Evolutionary conservation across 2,888 invertebrate species (phyloP).

Genomic region (Lasius fuliginosus): DNA sequence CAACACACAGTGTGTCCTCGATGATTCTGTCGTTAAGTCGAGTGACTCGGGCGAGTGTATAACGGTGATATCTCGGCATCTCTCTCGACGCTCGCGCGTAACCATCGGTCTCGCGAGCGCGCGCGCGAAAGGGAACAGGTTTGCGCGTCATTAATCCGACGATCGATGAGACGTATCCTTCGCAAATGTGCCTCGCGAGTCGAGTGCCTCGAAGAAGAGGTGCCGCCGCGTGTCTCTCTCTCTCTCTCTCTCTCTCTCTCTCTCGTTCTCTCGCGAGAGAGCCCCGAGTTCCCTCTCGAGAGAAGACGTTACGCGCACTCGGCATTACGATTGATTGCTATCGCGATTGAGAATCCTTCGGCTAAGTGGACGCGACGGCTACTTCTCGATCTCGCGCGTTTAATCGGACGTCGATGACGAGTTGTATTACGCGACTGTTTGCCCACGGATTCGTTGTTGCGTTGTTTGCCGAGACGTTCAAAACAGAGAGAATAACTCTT

Average conservation of each 20-base stretch:
- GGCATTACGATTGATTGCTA: slow-evolving; percentile 47
- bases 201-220: slow-evolving; percentile 36
- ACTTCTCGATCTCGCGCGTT: slow-evolving; percentile 43
- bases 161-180: slow-evolving; percentile 51
- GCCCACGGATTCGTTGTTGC: slow-evolving; percentile 61
- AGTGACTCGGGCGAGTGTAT: slow-evolving; percentile 47
- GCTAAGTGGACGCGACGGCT: slow-evolving; percentile 55
- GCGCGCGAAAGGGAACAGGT: slow-evolving; percentile 55
- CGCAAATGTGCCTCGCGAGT: slow-evolving; percentile 49
- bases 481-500: slow-evolving; percentile 27
- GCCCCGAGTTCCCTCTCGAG: slow-evolving; percentile 34
- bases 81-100: slow-evolving; percentile 1
- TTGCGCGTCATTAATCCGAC: slow-evolving; percentile 57
- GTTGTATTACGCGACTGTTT: slow-evolving; percentile 59
- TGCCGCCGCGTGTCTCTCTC: not conserved
- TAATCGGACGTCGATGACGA: slow-evolving; percentile 52
- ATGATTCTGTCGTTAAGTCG: slow-evolving; percentile 54
- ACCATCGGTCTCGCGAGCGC: slow-evolving; percentile 51
- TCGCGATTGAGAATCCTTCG: slow-evolving; percentile 57
- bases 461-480: slow-evolving; percentile 53
- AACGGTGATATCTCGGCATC: slow-evolving; percentile 48
- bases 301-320: slow-evolving; percentile 33
- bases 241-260: not conserved
- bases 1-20: slow-evolving; percentile 48
- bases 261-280: slow-evolving; percentile 10